Percentiles rank a stretch among this genome's conserved stretches.
Conservation (phyloP, 2,113 vertebrate genomes). For the Mormyrus lacerda region DNA sequence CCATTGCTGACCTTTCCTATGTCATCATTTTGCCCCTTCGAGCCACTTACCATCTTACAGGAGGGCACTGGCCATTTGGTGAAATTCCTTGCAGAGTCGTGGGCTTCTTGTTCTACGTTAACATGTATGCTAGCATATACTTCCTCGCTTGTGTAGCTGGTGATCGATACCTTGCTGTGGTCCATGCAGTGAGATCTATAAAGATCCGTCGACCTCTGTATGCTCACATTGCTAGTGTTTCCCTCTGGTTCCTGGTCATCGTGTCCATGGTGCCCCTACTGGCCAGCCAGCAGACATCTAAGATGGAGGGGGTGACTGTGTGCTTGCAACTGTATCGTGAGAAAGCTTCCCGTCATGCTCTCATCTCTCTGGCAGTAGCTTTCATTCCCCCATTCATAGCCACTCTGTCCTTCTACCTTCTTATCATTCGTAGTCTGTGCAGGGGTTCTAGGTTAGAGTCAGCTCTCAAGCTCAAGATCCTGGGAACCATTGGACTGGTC, state of each 20-base stretch:
- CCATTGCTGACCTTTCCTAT: conserved; percentile 83
- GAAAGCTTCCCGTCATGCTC: conserved; percentile 76
- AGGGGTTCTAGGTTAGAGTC: conserved; percentile 78
- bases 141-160: conserved; percentile 90
- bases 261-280: conserved; percentile 87
- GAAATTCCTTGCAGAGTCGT: conserved; percentile 84
- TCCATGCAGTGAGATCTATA: conserved; percentile 84
- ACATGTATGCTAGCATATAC: conserved; percentile 96
- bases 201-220: conserved; percentile 77
- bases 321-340: conserved; percentile 93
- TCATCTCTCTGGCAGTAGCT: conserved; percentile 77
- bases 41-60: conserved; percentile 86
- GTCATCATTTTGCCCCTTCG: conserved; percentile 84
- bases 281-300: conserved; percentile 69
- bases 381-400: conserved; percentile 80
- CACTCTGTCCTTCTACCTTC: conserved; percentile 81
- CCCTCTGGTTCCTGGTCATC: conserved; percentile 79
- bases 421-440: conserved; percentile 79
- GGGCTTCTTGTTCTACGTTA: conserved; percentile 91
- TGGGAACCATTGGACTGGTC: conserved; percentile 85
- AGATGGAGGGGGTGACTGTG: conserved; percentile 64
- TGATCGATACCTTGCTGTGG: conserved; percentile 93
- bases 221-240: conserved; percentile 76
- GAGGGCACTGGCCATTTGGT: conserved; percentile 90
- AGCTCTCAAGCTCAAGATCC: conserved; percentile 74